phyloP scores from a whole-genome alignment of 1,140 invertebrate species.

The Drosophila kohkoa region DNA sequence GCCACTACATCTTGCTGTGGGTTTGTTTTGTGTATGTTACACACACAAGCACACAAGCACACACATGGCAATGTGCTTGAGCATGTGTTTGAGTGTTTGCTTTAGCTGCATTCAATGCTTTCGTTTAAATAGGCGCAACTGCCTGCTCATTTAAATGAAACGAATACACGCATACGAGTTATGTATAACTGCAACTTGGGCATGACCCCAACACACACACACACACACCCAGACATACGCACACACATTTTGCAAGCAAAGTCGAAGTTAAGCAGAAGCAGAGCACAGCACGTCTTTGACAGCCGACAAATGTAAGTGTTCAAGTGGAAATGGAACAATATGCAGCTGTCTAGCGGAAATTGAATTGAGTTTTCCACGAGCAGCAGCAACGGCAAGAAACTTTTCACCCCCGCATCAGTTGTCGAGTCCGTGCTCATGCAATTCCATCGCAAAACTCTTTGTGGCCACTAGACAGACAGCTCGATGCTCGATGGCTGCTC shows the following conservation, averaged over 20 bases:
- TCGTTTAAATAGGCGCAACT: constrained; percentile 49
- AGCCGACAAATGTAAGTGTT: constrained; percentile 70
- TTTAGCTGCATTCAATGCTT: constrained; percentile 32
- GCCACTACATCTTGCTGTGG: constrained; percentile 16
- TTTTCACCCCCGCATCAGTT: background rate
- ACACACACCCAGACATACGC: background rate
- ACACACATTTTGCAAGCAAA: background rate
- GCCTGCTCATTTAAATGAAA: constrained; percentile 66
- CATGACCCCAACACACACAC: constrained; percentile 15
- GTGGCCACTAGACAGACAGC: constrained; percentile 10
- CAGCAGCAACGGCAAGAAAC: no score
- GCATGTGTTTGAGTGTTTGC: constrained; percentile 24
- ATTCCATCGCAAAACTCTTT: constrained; percentile 26
- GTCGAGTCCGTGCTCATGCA: constrained; percentile 2
- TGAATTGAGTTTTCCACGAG: constrained; percentile 57
- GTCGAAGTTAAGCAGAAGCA: background rate
- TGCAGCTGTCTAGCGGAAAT: constrained; percentile 69
- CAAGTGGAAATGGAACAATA: constrained; percentile 54
- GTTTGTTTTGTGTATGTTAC: constrained; percentile 44
- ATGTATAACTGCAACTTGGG: constrained; percentile 5
- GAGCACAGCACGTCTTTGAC: constrained; percentile 48
- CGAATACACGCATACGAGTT: constrained; percentile 21
- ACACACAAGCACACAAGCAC: background rate
- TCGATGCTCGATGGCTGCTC: background rate
- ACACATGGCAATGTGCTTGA: background rate